Percentiles rank a stretch among this genome's conserved stretches.
Conservation (phyloP, 2,113 vertebrate species). For the Halcyon malimbica region DNA sequence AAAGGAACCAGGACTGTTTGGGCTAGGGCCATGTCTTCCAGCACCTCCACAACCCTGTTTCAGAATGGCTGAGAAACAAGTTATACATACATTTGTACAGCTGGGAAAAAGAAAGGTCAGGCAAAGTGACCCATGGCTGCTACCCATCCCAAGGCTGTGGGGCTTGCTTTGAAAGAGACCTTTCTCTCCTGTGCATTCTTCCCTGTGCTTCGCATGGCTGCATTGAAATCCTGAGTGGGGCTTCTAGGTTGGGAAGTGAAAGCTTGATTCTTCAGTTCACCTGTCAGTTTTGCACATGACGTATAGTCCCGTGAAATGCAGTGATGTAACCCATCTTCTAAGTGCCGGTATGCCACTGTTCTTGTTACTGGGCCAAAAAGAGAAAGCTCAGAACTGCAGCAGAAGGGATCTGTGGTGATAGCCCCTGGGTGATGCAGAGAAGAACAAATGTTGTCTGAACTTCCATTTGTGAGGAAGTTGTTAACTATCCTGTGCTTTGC, state of each 20-base stretch:
- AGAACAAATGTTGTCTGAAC: not conserved
- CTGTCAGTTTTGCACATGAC: not conserved
- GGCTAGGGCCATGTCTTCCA: not conserved
- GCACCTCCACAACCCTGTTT: not conserved
- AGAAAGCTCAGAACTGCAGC: not conserved
- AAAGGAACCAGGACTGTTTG: not conserved
- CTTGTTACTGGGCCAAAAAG: not conserved
- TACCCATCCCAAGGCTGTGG: not conserved
- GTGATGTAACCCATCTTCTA: not conserved
- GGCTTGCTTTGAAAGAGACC: not conserved
- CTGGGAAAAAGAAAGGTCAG: not conserved
- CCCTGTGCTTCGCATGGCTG: fast-evolving
- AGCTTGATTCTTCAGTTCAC: not conserved
- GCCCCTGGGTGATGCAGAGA: not conserved
- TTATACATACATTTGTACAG: fast-evolving
- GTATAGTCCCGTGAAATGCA: not conserved
- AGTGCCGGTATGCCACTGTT: not conserved
- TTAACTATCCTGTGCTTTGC: not conserved
- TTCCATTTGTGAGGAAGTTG: not conserved
- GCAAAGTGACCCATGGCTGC: not conserved
- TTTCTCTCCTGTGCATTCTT: not conserved
- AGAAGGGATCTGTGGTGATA: not conserved
- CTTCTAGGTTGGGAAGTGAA: not conserved
- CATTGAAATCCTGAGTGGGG: not conserved
- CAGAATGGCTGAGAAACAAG: not conserved